These are phyloP conservation scores for Diarsia mendica DNA, from an alignment of 2,888 invertebrate species.

Conservation along the genomic window DNA sequence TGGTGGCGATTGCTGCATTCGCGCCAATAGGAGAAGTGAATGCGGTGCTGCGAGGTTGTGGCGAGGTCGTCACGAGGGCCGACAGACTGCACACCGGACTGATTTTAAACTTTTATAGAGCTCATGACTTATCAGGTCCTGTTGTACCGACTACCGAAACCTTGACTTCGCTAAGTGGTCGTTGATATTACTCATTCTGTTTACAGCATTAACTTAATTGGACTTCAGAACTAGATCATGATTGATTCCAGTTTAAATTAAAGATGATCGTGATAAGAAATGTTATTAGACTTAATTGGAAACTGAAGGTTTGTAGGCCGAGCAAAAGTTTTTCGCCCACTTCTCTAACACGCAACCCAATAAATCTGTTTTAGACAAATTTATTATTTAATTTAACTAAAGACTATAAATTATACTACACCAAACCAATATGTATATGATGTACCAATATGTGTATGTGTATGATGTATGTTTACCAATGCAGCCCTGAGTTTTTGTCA, in stretches of 20 bases:
- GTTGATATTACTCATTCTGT: constrained; percentile 61
- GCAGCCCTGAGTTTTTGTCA: too few relatives aligned
- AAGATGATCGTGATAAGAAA: constrained; percentile 38
- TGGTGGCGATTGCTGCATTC: constrained; percentile 83
- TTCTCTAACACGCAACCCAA: constrained; percentile 40
- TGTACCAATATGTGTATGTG: too few relatives aligned
- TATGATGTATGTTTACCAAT: too few relatives aligned
- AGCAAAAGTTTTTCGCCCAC: constrained; percentile 5
- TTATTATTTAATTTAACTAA: constrained; percentile 3
- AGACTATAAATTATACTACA: background rate
- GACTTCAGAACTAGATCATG: constrained; percentile 40
- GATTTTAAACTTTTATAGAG: constrained; percentile 70
- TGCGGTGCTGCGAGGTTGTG: constrained; percentile 82
- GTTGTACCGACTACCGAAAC: constrained; percentile 59
- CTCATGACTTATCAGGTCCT: constrained; percentile 67
- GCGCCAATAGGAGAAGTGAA: constrained; percentile 86
- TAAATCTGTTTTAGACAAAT: constrained; percentile 23
- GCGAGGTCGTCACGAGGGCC: constrained; percentile 84
- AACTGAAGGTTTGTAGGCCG: constrained; percentile 13
- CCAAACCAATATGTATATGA: background rate
- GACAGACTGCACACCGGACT: constrained; percentile 69
- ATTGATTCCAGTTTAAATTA: constrained; percentile 48
- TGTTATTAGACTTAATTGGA: constrained; percentile 25
- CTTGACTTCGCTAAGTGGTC: constrained; percentile 67
- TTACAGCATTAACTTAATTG: constrained; percentile 58